Evolutionary conservation across 2,113 vertebrate genomes (phyloP), one percentile per base, ranked within the genome.

Genomic region (Cyanistes caeruleus): DNA sequence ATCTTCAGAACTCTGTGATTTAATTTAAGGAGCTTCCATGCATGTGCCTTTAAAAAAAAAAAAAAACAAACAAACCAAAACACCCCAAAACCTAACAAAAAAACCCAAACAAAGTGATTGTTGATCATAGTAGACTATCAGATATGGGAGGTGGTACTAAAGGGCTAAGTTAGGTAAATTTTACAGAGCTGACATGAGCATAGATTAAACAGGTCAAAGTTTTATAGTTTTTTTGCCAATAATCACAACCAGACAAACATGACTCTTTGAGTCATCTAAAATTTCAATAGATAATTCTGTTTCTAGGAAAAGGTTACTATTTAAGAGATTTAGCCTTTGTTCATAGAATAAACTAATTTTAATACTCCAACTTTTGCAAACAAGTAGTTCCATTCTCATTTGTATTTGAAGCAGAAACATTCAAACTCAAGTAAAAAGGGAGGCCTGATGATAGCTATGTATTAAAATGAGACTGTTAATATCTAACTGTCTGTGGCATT

Each of bases 381-480:
- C 4, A 48, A 89, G 53, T 18, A 37, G 14, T 78, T 63, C 33
- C 19, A 37, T 46, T 83, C 46, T 76, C 13, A 46, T 30, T 33
- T 35, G 39, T 15, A 79, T 25, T 52, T 46, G 33, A 64, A 83
- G 13, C 3, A 18, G 55, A 84, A 65, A 37, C 84, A 24, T 3
- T 59, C 39, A 25, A 72, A 39, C 15, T 70, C 20, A 2, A 62
- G 63, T n/a, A 72, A 69, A 68, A 58, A 75, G 30, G 84, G 6
- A 87, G 27, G 37, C 19, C 20, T 56, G 62, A 7, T 43, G 67
- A 63, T 82, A 93, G 75, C 31, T 35, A 25, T 23, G 15, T 60
- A 82, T 65, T 78, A 68, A 92, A 95, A 59, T 3, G 3, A 77
- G 58, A 77, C 33, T 46, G 85, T 92, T 93, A 96, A 93, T 86